Conservation (phyloP, 2,888 invertebrate species). For the Dexiosoma caninum region DNA sequence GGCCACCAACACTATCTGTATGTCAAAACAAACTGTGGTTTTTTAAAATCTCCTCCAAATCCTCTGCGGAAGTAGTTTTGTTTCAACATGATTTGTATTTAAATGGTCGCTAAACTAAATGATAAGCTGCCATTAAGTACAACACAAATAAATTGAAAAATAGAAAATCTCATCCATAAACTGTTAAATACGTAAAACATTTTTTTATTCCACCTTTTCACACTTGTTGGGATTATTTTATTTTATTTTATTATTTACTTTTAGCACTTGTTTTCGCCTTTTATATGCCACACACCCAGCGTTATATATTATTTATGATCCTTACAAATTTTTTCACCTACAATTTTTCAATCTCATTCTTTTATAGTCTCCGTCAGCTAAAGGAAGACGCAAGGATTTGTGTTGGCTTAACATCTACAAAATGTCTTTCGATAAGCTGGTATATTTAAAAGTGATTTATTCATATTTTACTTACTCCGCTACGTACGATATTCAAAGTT, state of each 20-base stretch:
- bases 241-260: not conserved
- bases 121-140: too few relatives aligned
- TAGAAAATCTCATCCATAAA: too few relatives aligned
- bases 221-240: too few relatives aligned
- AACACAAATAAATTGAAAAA: too few relatives aligned
- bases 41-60: too few relatives aligned
- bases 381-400: not conserved
- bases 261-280: not conserved
- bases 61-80: too few relatives aligned
- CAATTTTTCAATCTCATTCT: not conserved
- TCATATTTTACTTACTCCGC: too few relatives aligned
- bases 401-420: slow-evolving; percentile 18
- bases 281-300: not conserved
- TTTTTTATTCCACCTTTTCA: not conserved
- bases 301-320: slow-evolving; percentile 8
- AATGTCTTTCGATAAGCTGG: slow-evolving; percentile 24
- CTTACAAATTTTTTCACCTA: not conserved
- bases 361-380: not conserved
- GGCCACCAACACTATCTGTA: too few relatives aligned
- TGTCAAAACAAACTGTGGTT: too few relatives aligned
- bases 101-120: too few relatives aligned
- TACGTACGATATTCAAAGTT: too few relatives aligned
- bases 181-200: not conserved
- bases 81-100: too few relatives aligned
- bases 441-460: slow-evolving; percentile 16